Evolutionary conservation across 2,888 invertebrate species (phyloP).

Genomic region (Ypsolopha sequella): DNA sequence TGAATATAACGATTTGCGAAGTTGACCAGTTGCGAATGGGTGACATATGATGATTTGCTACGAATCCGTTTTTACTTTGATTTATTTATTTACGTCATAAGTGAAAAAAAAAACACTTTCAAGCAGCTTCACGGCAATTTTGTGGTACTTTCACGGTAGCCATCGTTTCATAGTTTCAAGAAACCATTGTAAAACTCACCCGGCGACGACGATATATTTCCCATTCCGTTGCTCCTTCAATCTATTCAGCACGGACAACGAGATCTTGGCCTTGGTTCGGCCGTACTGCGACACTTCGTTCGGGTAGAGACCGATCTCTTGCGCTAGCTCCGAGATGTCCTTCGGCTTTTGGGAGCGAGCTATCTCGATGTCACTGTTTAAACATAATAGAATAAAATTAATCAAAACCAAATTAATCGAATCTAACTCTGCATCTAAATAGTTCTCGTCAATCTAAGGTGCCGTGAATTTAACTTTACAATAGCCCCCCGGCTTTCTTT

Average conservation of each 20-base stretch:
- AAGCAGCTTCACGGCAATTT: too few relatives aligned
- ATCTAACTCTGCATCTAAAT: background rate
- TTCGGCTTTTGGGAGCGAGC: slow-evolving; percentile 92
- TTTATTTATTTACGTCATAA: too few relatives aligned
- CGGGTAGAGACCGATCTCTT: slow-evolving; percentile 85
- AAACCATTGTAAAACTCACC: slow-evolving; percentile 66
- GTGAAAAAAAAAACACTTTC: too few relatives aligned
- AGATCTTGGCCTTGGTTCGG: slow-evolving; percentile 93
- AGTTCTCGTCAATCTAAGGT: too few relatives aligned
- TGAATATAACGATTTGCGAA: too few relatives aligned
- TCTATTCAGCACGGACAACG: slow-evolving; percentile 83
- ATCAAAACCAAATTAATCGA: background rate
- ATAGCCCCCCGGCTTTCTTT: too few relatives aligned
- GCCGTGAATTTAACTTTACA: too few relatives aligned
- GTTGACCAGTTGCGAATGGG: too few relatives aligned
- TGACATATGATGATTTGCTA: too few relatives aligned
- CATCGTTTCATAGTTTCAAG: too few relatives aligned
- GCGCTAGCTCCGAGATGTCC: slow-evolving; percentile 79
- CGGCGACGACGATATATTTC: slow-evolving; percentile 95
- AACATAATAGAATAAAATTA: slow-evolving; percentile 8
- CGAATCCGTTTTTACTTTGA: too few relatives aligned
- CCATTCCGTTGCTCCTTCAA: slow-evolving; percentile 78
- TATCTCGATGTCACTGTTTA: slow-evolving; percentile 87
- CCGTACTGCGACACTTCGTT: slow-evolving; percentile 93
- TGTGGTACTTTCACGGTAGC: too few relatives aligned